Percentiles rank a stretch among this genome's conserved stretches.
Conservation (phyloP, 1,140 invertebrate genomes). For the Drosophila persimilis region DNA sequence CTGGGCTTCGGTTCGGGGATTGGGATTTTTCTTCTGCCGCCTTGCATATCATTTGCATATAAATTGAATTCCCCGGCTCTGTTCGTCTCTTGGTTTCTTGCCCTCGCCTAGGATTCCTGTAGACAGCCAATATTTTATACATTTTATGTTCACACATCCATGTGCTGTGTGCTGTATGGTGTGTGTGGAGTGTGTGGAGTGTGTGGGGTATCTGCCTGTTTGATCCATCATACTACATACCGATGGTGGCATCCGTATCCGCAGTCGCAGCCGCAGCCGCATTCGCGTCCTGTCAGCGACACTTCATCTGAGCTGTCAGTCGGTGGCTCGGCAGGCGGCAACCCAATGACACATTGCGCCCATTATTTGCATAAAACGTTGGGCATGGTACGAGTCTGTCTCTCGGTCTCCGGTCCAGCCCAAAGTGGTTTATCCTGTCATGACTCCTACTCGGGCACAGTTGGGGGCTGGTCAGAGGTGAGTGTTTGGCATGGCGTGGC, state of each 20-base stretch:
- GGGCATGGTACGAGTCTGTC: conserved; percentile 8
- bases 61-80: conserved; percentile 71
- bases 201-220: background rate
- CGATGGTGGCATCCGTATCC: conserved; percentile 16
- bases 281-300: conserved; percentile 46
- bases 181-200: too few species aligned
- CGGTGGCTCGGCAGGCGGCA: conserved; percentile 30
- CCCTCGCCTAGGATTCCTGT: conserved; percentile 44
- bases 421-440: conserved; percentile 72
- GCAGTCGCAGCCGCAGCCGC: conserved; percentile 16
- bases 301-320: conserved; percentile 72
- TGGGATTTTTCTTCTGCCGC: conserved; percentile 50
- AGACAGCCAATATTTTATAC: conserved; percentile 77
- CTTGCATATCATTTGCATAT: conserved; percentile 77
- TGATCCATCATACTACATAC: conserved; percentile 30
- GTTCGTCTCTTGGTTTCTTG: conserved; percentile 38
- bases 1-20: background rate
- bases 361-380: conserved; percentile 72
- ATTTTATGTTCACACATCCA: conserved; percentile 54
- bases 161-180: conserved; percentile 6
- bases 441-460: background rate
- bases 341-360: conserved; percentile 68
- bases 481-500: too few species aligned
- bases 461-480: too few species aligned
- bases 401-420: conserved; percentile 21